Conservation (phyloP, 2,797 vertebrate species). For the Myripristis jacobus region DNA sequence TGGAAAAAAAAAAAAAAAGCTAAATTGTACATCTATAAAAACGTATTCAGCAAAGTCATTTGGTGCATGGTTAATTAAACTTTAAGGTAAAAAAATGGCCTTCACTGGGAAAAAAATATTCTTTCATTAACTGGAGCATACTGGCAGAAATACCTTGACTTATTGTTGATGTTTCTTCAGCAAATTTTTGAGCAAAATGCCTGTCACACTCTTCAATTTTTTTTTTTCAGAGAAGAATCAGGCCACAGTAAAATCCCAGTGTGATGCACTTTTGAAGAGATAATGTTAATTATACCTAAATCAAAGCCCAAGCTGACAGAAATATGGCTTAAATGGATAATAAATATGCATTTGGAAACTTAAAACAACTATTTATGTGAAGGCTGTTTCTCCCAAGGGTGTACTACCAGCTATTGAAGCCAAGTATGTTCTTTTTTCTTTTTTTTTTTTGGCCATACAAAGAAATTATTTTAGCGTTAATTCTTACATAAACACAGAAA, state of each 20-base stretch:
- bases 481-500: neutral
- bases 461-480: constrained; percentile 9
- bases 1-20: neutral
- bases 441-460: neutral
- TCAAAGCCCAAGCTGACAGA: neutral
- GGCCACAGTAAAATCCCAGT: neutral
- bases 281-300: neutral
- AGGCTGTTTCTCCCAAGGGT: neutral
- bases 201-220: neutral
- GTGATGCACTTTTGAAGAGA: neutral
- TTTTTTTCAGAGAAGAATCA: neutral
- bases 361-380: neutral
- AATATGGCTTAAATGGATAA: neutral
- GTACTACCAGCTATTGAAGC: constrained; percentile 2
- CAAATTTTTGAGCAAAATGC: neutral
- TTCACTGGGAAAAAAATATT: too few relatives aligned
- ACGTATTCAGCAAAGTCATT: neutral
- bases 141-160: too few relatives aligned
- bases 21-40: too few relatives aligned
- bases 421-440: neutral
- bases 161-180: too few relatives aligned
- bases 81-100: too few relatives aligned
- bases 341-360: neutral
- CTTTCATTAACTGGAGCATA: too few relatives aligned
- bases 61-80: too few relatives aligned